Evolutionary conservation across 2,888 invertebrate species (phyloP).

Genomic region (Hirtodrosophila alboralis): DNA sequence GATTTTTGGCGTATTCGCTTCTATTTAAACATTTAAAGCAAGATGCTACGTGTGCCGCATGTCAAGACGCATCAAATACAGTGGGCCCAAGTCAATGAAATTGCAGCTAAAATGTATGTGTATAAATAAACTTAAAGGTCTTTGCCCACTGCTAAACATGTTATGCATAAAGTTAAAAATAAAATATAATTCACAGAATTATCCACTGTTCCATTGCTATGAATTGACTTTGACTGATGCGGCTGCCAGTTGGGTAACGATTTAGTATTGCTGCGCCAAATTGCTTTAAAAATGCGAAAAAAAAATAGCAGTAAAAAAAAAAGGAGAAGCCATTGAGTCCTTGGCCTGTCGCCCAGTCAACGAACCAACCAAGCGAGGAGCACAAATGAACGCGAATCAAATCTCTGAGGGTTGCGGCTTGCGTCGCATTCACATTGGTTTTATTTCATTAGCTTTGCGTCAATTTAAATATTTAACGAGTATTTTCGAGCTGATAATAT

Average conservation of each 20-base stretch:
- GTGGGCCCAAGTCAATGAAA: slow-evolving; percentile 10
- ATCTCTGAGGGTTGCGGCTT: slow-evolving; percentile 45
- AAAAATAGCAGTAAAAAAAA: neutral
- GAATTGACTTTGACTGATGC: slow-evolving; percentile 44
- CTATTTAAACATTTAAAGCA: slow-evolving; percentile 75
- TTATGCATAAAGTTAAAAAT: slow-evolving; percentile 1
- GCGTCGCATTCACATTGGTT: slow-evolving; percentile 54
- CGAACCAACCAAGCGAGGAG: slow-evolving; percentile 35
- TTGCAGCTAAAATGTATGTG: neutral
- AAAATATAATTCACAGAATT: slow-evolving; percentile 2
- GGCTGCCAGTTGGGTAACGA: slow-evolving; percentile 20
- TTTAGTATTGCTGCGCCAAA: slow-evolving; percentile 9
- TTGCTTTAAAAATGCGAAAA: slow-evolving; percentile 1
- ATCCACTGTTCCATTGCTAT: slow-evolving; percentile 16
- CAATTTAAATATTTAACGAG: slow-evolving; percentile 78
- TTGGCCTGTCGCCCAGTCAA: slow-evolving; percentile 13
- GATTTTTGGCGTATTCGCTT: slow-evolving; percentile 64
- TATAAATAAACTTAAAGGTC: neutral
- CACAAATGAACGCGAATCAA: slow-evolving; percentile 46
- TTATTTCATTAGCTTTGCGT: slow-evolving; percentile 72
- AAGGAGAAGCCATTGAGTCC: slow-evolving; percentile 1
- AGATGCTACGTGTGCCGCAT: slow-evolving; percentile 68
- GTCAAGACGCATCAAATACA: slow-evolving; percentile 22
- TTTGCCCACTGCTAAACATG: neutral
- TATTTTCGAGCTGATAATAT: slow-evolving; percentile 56